Base-by-base conservation (phyloP, 2,888 invertebrate genomes). In the Sinodicranocentrus sp. region DNA sequence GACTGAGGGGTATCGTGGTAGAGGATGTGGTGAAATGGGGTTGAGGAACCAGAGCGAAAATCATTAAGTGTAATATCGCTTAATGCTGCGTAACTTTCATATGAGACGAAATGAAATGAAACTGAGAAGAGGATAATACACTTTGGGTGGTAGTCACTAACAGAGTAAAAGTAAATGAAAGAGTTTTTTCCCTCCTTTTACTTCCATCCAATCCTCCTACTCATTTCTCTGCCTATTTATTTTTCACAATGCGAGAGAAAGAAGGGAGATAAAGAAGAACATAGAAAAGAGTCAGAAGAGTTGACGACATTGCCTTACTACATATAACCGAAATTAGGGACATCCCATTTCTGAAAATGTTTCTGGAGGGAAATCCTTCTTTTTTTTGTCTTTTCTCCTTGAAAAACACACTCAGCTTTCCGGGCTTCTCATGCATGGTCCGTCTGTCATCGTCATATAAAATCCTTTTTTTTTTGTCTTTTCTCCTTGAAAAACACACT, bases 301-400 rank as follows among this genome's bases (percentile, higher is more conserved):
- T 63, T 1, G 59, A 33, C 43, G 54, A 73, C 61, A 26, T 28
- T 48, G 44, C 15, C 13, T 44, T 44, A 44, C 25, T 25, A 54
- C 23, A 26, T 73, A 44, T 63, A 39, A 61, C 48, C 28, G 57
- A 70, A 78, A 78, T 78, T 78, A 78, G 70, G 70, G 39, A 23
- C 44, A 70, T 78, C 26, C 52, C 70, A 70, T 78, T 78, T 70
- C 61, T 44, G 28, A 48, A 44, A 78, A 78, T 78, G 78, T 78
- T 78, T 70, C 78, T 78, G 70, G 57, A 61, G 78, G 78, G 78
- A 78, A 78, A 78, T 78, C 70, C 70, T 70, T 61, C 21, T 67
- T 26, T 67, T 33, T 78, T 23, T 70, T 61, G 19, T 43, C 39
- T 19, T n/a, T 78, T 48, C 48, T n/a, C 15, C 48, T n/a, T n/a